Percentiles rank a stretch among this genome's conserved stretches.
These are phyloP conservation scores for Hydraecia micacea DNA, from an alignment of 2,888 invertebrate genomes.

Conservation along the genomic window DNA sequence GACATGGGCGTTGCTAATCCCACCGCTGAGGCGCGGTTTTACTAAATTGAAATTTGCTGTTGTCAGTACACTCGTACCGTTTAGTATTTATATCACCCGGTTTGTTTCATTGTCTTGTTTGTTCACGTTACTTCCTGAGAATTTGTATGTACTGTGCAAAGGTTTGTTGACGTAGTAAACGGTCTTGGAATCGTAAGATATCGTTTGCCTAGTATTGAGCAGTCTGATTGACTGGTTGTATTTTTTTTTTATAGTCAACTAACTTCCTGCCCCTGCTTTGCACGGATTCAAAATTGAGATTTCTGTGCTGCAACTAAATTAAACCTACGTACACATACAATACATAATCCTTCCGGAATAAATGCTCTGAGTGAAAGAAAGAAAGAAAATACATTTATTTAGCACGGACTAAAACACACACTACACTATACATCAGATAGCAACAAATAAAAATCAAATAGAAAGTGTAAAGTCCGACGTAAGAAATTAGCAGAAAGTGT, in stretches of 20 bases:
- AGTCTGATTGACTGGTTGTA: not conserved
- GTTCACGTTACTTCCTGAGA: constrained; percentile 29
- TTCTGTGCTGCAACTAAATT: too few relatives aligned
- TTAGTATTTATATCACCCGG: constrained; percentile 60
- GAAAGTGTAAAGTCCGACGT: too few relatives aligned
- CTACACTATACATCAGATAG: too few relatives aligned
- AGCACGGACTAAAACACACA: too few relatives aligned
- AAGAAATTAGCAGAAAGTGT: too few relatives aligned
- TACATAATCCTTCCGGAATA: too few relatives aligned
- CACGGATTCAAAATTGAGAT: too few relatives aligned
- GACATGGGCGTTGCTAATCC: constrained; percentile 74
- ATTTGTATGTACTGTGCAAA: not conserved
- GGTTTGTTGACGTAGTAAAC: constrained; percentile 10
- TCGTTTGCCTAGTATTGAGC: not conserved
- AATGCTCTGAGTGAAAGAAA: too few relatives aligned
- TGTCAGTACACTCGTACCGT: constrained; percentile 68
- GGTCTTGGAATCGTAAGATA: not conserved
- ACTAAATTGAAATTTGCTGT: constrained; percentile 87
- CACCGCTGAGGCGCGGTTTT: constrained; percentile 78
- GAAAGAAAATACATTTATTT: too few relatives aligned
- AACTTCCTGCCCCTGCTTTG: not conserved
- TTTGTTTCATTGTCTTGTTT: constrained; percentile 56
- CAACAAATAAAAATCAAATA: too few relatives aligned
- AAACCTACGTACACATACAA: too few relatives aligned
- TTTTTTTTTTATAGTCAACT: not conserved